Base-by-base conservation (phyloP, 1,140 invertebrate species). In the Aphis craccivora region DNA sequence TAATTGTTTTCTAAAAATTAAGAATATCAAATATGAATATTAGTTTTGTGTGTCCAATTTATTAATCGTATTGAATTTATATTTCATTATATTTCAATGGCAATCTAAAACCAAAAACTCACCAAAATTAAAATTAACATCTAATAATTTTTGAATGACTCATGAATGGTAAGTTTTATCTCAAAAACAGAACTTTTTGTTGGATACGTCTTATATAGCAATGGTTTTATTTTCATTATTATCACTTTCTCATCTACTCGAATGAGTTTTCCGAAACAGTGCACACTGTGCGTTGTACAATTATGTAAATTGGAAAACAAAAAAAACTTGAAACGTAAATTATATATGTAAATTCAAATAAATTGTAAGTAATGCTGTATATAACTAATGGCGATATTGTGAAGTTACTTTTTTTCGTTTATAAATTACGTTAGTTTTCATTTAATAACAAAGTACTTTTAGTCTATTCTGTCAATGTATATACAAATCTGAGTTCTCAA, bases 231-330 rank as follows among this genome's bases (percentile, higher is more conserved):
- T 55, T 89, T 55, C 51, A 25, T 55, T 89, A 89, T 40, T 25
- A 55, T 55, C 88, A 89, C 51, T 53, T 55, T 89, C 35, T 89
- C 48, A 53, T 89, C 11, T 89, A 89, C 88, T 55, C 22, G 20
- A 89, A 89, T 55, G 88, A 14, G 20, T 43, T 81, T 91, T 91
- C 25, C n/a, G n/a, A 92, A 92, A 81, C 60, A 91, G 22, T 91
- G 60, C 40, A n/a, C n/a, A 67, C 45, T 23, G 8, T 51, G 35
- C 35, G 91, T 48, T 45, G 67, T 20, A 9, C 76, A 48, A 92
- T 92, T 92, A 92, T 92, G 91, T 45, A 92, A 83, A 92, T 92
- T 83, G 20, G n/a, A 81, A 35, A 83, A 37, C 30, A 76, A 51
- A 81, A 43, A 91, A 81, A 51, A 45, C 5, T 22, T 11, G 18